Conservation (phyloP, 2,113 vertebrate species). For the Microcebus jonahi region DNA sequence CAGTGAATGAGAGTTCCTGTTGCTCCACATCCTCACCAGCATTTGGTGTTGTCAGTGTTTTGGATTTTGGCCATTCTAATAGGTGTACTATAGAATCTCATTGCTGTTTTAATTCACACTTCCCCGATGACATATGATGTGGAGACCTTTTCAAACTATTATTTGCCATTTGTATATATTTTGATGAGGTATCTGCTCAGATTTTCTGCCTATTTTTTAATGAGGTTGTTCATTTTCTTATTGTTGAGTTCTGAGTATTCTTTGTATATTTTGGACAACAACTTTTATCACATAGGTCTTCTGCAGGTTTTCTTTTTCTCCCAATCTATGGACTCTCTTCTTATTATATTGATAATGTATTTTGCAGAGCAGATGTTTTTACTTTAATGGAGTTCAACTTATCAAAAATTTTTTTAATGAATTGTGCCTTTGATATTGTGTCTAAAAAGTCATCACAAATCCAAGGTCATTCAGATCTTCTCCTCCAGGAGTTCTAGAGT, state of each 20-base stretch:
- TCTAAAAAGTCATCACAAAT: background rate
- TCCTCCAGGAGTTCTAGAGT: background rate
- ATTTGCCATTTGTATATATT: background rate
- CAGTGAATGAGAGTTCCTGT: background rate
- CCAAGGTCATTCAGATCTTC: background rate
- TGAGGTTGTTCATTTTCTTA: background rate
- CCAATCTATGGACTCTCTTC: background rate
- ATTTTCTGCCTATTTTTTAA: background rate
- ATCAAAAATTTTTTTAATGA: background rate
- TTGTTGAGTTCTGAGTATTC: background rate
- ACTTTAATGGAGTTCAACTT: background rate
- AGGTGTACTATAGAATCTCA: too few species aligned
- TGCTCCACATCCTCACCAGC: background rate
- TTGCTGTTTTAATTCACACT: background rate
- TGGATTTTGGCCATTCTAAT: background rate
- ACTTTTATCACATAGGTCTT: background rate
- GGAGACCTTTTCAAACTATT: background rate
- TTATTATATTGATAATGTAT: background rate
- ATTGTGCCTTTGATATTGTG: background rate
- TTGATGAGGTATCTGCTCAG: background rate
- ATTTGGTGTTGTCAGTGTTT: background rate
- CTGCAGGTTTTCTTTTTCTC: background rate
- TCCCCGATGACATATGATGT: background rate
- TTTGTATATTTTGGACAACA: background rate
- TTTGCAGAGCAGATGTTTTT: background rate